Conservation (phyloP, 2,888 invertebrate genomes). For the Drosophila robusta region DNA sequence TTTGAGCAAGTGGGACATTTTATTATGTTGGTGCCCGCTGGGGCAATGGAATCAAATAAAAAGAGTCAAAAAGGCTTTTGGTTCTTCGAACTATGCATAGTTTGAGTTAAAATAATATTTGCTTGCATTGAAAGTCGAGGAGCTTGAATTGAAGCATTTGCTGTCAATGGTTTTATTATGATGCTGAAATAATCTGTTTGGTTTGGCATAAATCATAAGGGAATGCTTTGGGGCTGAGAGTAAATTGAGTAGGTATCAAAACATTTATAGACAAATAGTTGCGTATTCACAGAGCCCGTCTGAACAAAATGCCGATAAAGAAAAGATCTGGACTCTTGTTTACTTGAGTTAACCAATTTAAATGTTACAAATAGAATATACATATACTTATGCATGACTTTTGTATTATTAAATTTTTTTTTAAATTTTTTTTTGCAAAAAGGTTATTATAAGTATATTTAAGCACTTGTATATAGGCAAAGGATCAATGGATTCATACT, state of each 20-base stretch:
- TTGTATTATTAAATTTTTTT: constrained; percentile 21
- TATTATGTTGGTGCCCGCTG: background rate
- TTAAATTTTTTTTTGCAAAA: constrained; percentile 54
- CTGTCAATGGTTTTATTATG: background rate
- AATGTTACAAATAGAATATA: constrained; percentile 54
- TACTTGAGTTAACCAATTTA: constrained; percentile 33
- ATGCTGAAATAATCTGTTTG: background rate
- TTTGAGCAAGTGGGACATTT: constrained; percentile 1
- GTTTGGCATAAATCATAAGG: constrained; percentile 20
- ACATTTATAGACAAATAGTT: constrained; percentile 51
- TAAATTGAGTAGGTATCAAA: constrained; percentile 33
- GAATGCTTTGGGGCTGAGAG: constrained; percentile 17
- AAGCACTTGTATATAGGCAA: constrained; percentile 63
- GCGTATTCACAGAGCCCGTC: constrained; percentile 51
- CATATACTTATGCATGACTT: constrained; percentile 67
- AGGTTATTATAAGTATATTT: constrained; percentile 61
- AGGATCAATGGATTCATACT: constrained; percentile 86
- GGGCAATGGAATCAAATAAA: constrained; percentile 8
- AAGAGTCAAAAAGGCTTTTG: constrained; percentile 5
- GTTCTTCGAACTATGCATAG: background rate
- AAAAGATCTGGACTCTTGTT: constrained; percentile 32
- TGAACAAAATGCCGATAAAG: constrained; percentile 44
- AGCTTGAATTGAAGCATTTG: background rate
- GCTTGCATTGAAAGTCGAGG: background rate
- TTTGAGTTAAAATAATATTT: background rate